Evolutionary conservation across 2,888 invertebrate species (phyloP), one percentile per base, ranked within the genome.

Genomic region (Trichacis sp.): DNA sequence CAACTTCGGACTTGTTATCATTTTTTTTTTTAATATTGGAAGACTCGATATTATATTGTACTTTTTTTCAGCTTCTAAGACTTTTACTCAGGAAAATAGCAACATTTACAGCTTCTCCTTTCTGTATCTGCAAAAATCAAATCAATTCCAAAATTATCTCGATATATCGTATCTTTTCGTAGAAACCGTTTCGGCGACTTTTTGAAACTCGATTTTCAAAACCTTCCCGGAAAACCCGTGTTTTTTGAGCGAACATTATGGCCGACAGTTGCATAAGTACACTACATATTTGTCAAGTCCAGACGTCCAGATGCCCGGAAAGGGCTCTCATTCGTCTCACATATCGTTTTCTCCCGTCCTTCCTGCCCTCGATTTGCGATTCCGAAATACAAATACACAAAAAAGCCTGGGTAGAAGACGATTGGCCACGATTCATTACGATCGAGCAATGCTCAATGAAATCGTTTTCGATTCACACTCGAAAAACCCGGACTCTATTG

Each of bases 231-330:
- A 18, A 45, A 45, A 45, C 17, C 18, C 45, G 20, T 18, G 20
- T 57, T 57, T 33, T 36, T 19, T 15, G 36, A 48, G 49, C 36
- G 20, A 18, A 43, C 46, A 54, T 55, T 47, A 46, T 40, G 49
- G 55, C 42, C 74, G 73, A 76, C 79, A 77, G 80, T 80, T 81
- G 78, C 77, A 77, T 73, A 77, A 77, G 75, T 77, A 73, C 72
- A 54, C 64, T 64, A 33, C n/a, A 11, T n/a, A 73, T 72, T 68
- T 69, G 73, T 68, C 73, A 57, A 67, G 68, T n/a, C n/a, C 73
- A 65, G 72, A 63, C 69, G 77, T 73, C 73, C 80, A 80, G 80
- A 79, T 81, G 80, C 46, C 55, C 40, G 33, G 47, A 55, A 40
- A 42, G 36, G 36, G 30, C 56, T 33, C 52, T 43, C 20, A 64